A percentile compares a stretch with the other conserved stretches of the same genome.
Conservation (phyloP, 2,797 vertebrate genomes). For the Halcyon leucocephala region DNA sequence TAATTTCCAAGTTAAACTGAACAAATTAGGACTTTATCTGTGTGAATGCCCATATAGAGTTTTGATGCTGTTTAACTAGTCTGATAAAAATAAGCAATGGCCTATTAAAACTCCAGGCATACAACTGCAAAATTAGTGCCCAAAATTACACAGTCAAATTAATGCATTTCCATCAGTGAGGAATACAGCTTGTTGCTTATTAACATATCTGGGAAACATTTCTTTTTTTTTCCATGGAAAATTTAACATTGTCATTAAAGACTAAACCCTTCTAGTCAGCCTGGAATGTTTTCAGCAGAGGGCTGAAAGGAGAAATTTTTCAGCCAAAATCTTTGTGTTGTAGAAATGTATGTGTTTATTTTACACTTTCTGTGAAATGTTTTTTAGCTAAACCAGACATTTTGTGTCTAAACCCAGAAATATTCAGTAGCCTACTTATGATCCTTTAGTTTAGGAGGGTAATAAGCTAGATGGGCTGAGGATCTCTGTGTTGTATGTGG, state of each 20-base stretch:
- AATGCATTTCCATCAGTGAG: not conserved
- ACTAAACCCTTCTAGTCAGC: not conserved
- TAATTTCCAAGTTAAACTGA: not conserved
- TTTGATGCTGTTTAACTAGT: not conserved
- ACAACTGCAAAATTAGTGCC: not conserved
- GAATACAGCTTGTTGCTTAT: not conserved
- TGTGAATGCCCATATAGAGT: accelerated
- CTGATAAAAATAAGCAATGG: not conserved
- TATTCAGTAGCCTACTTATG: not conserved
- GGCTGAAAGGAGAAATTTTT: not conserved
- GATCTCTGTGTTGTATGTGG: not conserved
- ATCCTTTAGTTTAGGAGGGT: not conserved
- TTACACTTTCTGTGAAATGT: not conserved
- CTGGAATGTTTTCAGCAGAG: not conserved
- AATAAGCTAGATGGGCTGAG: not conserved
- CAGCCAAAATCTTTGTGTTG: not conserved
- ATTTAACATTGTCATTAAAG: not conserved
- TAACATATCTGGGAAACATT: not conserved
- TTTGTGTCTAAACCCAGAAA: not conserved
- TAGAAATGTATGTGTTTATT: not conserved
- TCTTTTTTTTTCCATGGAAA: not conserved
- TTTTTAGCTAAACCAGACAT: not conserved
- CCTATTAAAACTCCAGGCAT: not conserved
- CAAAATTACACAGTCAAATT: not conserved
- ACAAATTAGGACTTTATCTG: not conserved